These are phyloP conservation scores for Chrysina gloriosa DNA, from an alignment of 2,888 invertebrate species.

Conservation along the genomic window DNA sequence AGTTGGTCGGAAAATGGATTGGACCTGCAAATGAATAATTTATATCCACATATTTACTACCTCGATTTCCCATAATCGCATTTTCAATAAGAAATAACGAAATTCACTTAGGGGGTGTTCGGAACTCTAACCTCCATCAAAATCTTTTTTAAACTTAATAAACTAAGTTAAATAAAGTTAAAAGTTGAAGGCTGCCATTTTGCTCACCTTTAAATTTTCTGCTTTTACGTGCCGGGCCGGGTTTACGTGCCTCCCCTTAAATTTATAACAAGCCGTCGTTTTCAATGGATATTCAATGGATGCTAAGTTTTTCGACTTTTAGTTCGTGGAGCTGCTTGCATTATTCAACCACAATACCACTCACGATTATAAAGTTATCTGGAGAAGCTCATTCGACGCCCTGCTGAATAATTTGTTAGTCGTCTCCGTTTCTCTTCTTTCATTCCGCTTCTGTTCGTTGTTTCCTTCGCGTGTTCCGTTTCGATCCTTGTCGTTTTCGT, in stretches of 20 bases:
- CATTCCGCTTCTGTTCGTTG: neutral
- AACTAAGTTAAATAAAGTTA: too few species aligned
- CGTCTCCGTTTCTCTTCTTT: neutral
- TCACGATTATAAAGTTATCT: constrained; percentile 34
- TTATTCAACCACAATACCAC: constrained; percentile 28
- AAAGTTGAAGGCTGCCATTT: neutral
- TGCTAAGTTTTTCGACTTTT: constrained; percentile 25
- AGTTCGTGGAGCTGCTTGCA: constrained; percentile 2
- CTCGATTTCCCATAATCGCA: too few species aligned
- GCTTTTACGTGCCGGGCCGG: neutral
- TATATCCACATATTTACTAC: too few species aligned
- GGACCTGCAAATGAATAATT: too few species aligned
- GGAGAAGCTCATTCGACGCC: constrained; percentile 11
- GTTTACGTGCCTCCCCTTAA: constrained; percentile 7
- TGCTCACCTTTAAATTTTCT: neutral
- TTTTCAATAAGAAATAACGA: too few species aligned
- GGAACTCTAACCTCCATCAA: too few species aligned
- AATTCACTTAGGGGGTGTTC: too few species aligned
- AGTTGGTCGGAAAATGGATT: too few species aligned
- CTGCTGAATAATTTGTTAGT: constrained; percentile 28
- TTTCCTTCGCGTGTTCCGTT: neutral
- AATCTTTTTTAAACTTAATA: too few species aligned
- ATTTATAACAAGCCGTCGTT: constrained; percentile 30
- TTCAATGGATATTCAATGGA: constrained; percentile 25
- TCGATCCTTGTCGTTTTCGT: neutral